Evolutionary conservation across 1,140 invertebrate species (phyloP).

Genomic region (Tetramorium parvispinum): DNA sequence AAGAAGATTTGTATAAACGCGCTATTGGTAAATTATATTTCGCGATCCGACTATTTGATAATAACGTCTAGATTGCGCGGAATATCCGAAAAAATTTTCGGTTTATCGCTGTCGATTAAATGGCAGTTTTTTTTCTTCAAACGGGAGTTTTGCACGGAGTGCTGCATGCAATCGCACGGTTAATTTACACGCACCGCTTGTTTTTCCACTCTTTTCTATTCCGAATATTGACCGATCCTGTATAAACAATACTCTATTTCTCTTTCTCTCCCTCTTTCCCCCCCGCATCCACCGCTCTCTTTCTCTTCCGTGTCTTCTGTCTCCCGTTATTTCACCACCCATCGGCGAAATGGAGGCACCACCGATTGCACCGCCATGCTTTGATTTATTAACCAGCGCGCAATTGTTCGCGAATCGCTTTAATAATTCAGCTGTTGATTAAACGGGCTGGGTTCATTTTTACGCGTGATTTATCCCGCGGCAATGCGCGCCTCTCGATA

Average conservation of each 20-base stretch:
- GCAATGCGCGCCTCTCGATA: constrained; percentile 54
- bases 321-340: constrained; percentile 50
- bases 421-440: constrained; percentile 85
- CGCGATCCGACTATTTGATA: constrained; percentile 12
- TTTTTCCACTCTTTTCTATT: constrained; percentile 55
- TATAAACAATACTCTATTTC: constrained; percentile 65
- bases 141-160: constrained; percentile 29
- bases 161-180: constrained; percentile 54
- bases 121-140: constrained; percentile 32
- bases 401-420: constrained; percentile 82
- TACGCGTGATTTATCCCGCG: constrained; percentile 80
- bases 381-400: constrained; percentile 83
- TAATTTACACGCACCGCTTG: constrained; percentile 63
- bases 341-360: constrained; percentile 67
- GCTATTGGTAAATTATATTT: constrained; percentile 31
- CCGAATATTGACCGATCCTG: constrained; percentile 54
- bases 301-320: constrained; percentile 3
- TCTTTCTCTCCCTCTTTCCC: constrained; percentile 25
- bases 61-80: constrained; percentile 23
- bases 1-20: not conserved
- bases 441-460: constrained; percentile 82
- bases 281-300: not conserved
- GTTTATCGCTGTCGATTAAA: constrained; percentile 54
- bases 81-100: constrained; percentile 58
- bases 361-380: constrained; percentile 62